Evolutionary conservation across 2,113 vertebrate species (phyloP), one percentile per base, ranked within the genome.

Genomic region (Dipodomys stephensi): DNA sequence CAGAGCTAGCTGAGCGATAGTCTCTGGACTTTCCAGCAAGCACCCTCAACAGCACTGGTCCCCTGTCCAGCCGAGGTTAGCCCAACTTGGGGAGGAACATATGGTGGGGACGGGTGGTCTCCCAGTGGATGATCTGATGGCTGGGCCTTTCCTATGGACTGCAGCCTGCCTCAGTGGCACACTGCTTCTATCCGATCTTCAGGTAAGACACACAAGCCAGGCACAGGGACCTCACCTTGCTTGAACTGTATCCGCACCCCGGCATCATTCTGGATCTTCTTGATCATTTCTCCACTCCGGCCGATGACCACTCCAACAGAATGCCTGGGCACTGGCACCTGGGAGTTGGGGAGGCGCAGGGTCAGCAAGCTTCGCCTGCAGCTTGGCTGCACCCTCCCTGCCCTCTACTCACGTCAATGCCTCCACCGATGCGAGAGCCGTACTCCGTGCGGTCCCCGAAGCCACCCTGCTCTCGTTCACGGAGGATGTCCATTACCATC

Each of bases 231-330:
- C 78, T 92, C 78, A 99, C 99, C 99, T 97, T 99, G 99, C 96
- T 99, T 99, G 96, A 99, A 99, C 98, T 99, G 99, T 97, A 99
- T 99, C 96, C 99, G 98, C 68, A 99, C 99, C 0, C 99, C 99
- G 0, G 99, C 99, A 0, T 99, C 99, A 0, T 98, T 99, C 98
- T 99, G 99, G 90, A 99, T 99, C 97, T 99, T 99, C 97, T 99
- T 99, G 77, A 99, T 99, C 99, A 99, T 99, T 92, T 99, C 99
- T 13, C 99, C 99, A 15, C 94, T 99, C 30, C 99, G 98, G 32
- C 99, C 99, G 28, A 99, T 99, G 60, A 99, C 99, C 30, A 99
- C 99, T 1, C 99, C 99, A 2, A 99, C 99, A 22, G 99, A 99
- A 96, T 99, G 99, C 77, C 99, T 98, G 0, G 99, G 99, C 12